Percentiles rank a stretch among this genome's conserved stretches.
These are phyloP conservation scores for Hemibagrus guttatus DNA, from an alignment of 2,797 vertebrate genomes.

Conservation along the genomic window DNA sequence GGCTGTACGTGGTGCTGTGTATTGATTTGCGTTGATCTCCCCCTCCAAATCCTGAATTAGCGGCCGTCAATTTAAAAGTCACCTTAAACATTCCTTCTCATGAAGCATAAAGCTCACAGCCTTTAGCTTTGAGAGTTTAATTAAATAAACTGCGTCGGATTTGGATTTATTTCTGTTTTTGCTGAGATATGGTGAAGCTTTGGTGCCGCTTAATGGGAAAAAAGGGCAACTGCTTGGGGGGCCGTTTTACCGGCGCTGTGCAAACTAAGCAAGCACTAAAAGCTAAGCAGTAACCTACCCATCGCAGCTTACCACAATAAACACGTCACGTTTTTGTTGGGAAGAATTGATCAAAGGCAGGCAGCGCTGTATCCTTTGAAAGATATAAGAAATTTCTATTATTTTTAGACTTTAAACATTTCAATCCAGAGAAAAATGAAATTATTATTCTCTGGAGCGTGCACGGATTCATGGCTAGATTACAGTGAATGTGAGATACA, in stretches of 20 bases:
- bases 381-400: not conserved
- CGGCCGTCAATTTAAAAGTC: not conserved
- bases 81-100: not conserved
- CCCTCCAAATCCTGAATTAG: not conserved
- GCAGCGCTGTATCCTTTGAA: not conserved
- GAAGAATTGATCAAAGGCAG: not conserved
- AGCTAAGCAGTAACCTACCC: not conserved
- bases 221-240: slow-evolving; percentile 80
- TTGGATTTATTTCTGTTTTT: slow-evolving; percentile 33
- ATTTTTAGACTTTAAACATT: not conserved
- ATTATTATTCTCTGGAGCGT: not conserved
- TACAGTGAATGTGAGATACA: not conserved
- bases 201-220: slow-evolving; percentile 94
- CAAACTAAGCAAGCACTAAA: not conserved
- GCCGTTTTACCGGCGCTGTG: slow-evolving; percentile 9
- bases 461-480: not conserved
- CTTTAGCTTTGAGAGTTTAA: not conserved
- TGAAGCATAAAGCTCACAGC: not conserved
- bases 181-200: slow-evolving; percentile 70
- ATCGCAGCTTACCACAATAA: not conserved
- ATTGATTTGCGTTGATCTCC: not conserved
- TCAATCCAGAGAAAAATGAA: not conserved
- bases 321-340: no score
- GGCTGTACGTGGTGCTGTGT: not conserved
- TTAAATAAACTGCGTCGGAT: slow-evolving; percentile 13